Base-by-base conservation (phyloP, 1,140 invertebrate genomes). In the Apis mellifera region DNA sequence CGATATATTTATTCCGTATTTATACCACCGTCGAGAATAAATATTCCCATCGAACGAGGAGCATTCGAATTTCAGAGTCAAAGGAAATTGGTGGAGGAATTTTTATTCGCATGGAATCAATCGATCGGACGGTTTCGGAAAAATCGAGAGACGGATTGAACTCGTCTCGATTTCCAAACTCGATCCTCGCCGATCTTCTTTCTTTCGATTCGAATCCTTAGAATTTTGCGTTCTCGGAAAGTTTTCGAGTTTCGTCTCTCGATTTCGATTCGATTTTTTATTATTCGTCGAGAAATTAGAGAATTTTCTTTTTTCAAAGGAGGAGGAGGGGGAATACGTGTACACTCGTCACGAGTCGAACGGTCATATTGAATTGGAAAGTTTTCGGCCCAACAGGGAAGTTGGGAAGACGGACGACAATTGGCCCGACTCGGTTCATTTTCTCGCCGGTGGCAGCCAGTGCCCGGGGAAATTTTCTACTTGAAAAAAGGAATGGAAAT, bases 331-430 rank as follows among this genome's bases (percentile, higher is more conserved):
- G 3, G 32, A 3, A 3, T 32, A 3, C 4, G 4, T 32, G 32
- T 65, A 76, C 59, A 54, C 26, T 65, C 74, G 48, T 78, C 75
- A 55, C 69, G 48, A 85, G 71, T 70, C 68, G 71, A 55, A 55
- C 57, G 48, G 59, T 55, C 62, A 78, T 69, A 84, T 84, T 69
- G 64, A 80, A 85, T 85, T 62, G 84, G 70, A 71, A 85, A 85
- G 70, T 79, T 85, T 85, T 52, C 76, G n/a, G n/a, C n/a, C n/a
- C n/a, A n/a, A 54, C 59, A 19, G 71, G 32, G 60, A 9, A 50
- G 57, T 21, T 73, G 21, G 64, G 23, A 65, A 64, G 57, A 54
- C 57, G 48, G 23, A 76, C 74, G 74, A 77, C 81, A 78, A 72
- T 83, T 59, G 81, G 66, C 19, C 19, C 71, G 65, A 76, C 70